Evolutionary conservation across 2,888 invertebrate species (phyloP).

Genomic region (Colostygia pectinataria): DNA sequence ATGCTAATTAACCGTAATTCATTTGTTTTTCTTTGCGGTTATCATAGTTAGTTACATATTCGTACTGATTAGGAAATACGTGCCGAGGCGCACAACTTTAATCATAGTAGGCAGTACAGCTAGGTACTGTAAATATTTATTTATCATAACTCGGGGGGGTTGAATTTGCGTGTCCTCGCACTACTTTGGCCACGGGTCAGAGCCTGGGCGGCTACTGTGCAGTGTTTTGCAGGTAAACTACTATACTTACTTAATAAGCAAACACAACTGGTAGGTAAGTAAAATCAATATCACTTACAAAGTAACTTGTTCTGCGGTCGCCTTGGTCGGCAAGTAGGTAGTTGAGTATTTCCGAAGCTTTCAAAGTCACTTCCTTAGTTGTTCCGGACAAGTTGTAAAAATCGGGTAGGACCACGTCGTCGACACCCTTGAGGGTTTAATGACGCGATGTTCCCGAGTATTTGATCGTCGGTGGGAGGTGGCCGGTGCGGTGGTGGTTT

Average conservation of each 20-base stretch:
- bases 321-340: slow-evolving; percentile 1
- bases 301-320: slow-evolving; percentile 10
- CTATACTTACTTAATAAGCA: neutral
- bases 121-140: no score
- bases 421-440: slow-evolving; percentile 32
- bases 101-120: no score
- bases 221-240: no score
- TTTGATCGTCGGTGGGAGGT: neutral
- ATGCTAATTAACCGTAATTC: no score
- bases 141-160: no score
- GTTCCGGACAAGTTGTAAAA: neutral
- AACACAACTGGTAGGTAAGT: neutral
- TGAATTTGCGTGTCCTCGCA: no score
- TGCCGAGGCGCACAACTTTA: no score
- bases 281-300: slow-evolving; percentile 12
- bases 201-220: no score
- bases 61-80: no score
- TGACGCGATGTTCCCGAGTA: slow-evolving; percentile 18
- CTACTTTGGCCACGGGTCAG: no score
- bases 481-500: neutral
- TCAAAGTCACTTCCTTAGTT: slow-evolving; percentile 13
- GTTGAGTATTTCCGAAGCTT: slow-evolving; percentile 15
- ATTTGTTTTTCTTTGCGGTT: no score
- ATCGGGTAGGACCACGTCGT: slow-evolving; percentile 19
- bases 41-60: no score